These are phyloP conservation scores for Rhagoletis pomonella DNA, from an alignment of 1,140 invertebrate species.

Conservation along the genomic window DNA sequence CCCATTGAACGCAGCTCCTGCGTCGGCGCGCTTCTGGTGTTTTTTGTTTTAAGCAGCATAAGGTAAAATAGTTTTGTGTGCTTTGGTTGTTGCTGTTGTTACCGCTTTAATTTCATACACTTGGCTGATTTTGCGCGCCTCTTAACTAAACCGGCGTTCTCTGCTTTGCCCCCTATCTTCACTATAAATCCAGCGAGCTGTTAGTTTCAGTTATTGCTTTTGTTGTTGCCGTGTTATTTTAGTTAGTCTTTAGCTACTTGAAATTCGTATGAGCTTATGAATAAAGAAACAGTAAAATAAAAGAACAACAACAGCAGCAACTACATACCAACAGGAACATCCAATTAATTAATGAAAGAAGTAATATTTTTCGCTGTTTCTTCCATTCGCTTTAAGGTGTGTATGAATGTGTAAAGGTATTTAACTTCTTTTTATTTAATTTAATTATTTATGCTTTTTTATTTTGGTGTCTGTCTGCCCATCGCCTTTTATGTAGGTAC, in stretches of 20 bases:
- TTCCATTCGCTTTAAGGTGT: neutral
- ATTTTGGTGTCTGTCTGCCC: neutral
- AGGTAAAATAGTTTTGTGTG: neutral
- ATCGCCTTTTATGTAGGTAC: neutral
- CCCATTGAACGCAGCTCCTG: neutral
- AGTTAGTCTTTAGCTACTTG: neutral
- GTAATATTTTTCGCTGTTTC: neutral
- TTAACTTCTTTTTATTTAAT: neutral
- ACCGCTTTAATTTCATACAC: constrained; percentile 10
- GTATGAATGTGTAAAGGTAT: neutral
- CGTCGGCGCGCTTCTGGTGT: neutral
- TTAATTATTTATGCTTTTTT: neutral
- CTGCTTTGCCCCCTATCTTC: neutral
- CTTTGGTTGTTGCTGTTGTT: neutral
- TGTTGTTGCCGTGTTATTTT: neutral
- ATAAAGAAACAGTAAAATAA: neutral
- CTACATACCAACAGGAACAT: neutral
- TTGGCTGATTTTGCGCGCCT: constrained; percentile 44
- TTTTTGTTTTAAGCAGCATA: neutral
- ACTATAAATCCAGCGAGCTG: neutral
- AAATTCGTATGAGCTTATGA: neutral
- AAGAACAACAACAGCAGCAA: neutral
- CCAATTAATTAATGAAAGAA: constrained; percentile 13
- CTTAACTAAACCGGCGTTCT: neutral
- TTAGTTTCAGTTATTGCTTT: neutral